These are phyloP conservation scores for Panurus biarmicus DNA, from an alignment of 2,113 vertebrate species.

Conservation along the genomic window DNA sequence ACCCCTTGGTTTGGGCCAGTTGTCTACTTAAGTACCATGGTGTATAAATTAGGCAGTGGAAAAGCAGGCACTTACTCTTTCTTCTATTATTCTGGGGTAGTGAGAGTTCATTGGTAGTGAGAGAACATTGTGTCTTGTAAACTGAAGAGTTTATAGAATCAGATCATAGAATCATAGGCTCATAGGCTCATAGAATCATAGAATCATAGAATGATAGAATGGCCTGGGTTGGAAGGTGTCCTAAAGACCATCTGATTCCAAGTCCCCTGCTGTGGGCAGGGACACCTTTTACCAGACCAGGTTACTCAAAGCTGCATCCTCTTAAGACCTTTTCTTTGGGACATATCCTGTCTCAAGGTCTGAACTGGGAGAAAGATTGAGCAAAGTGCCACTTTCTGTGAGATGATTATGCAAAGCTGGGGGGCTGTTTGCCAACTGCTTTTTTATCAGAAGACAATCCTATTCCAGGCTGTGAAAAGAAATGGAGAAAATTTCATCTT, in stretches of 20 bases:
- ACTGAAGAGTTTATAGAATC: background rate
- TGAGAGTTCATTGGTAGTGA: background rate
- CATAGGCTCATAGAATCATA: no score
- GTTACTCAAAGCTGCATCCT: background rate
- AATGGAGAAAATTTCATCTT: background rate
- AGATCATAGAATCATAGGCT: background rate
- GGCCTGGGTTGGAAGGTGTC: background rate
- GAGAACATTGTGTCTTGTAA: background rate
- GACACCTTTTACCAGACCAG: background rate
- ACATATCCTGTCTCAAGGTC: background rate
- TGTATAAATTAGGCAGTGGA: background rate
- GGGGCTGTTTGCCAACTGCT: background rate
- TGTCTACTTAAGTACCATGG: background rate
- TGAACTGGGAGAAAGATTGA: background rate
- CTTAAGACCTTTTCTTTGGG: background rate
- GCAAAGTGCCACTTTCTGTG: background rate
- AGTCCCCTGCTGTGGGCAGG: fast-evolving
- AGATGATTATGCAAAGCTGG: background rate
- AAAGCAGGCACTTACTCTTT: background rate
- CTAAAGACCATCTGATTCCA: background rate
- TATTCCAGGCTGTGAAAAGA: background rate
- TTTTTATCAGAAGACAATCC: background rate
- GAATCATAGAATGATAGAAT: background rate
- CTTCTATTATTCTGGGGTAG: background rate
- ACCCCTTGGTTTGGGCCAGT: background rate